These are phyloP conservation scores for Poecilia wingei DNA, from an alignment of 2,797 vertebrate species.

Conservation along the genomic window DNA sequence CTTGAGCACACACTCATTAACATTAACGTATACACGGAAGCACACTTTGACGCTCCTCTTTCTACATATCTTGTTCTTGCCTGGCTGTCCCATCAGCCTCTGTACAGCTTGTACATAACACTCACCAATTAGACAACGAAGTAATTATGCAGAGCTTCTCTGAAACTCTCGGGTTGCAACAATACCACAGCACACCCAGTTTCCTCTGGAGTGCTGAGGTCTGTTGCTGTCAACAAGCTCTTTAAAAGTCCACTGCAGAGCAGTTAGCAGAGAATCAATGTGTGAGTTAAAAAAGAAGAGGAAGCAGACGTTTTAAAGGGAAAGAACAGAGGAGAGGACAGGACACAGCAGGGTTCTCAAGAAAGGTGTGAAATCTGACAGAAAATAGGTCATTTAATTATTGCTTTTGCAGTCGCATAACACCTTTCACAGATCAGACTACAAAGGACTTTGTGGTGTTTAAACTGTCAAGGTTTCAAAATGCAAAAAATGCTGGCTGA, in stretches of 20 bases:
- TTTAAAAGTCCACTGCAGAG: constrained; percentile 64
- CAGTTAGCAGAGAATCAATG: constrained; percentile 49
- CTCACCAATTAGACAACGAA: constrained; percentile 87
- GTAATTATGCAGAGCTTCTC: constrained; percentile 81
- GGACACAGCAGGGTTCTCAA: constrained; percentile 47
- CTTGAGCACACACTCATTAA: constrained; percentile 68
- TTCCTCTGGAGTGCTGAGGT: constrained; percentile 65
- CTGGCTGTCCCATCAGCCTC: constrained; percentile 84
- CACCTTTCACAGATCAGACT: constrained; percentile 29
- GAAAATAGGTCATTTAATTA: constrained; percentile 44
- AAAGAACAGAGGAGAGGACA: constrained; percentile 57
- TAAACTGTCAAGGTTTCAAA: constrained; percentile 56
- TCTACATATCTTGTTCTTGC: constrained; percentile 71
- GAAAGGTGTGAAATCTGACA: constrained; percentile 31
- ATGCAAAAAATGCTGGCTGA: constrained; percentile 28
- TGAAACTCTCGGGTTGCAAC: constrained; percentile 61
- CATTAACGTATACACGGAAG: constrained; percentile 35
- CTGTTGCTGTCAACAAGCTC: constrained; percentile 72
- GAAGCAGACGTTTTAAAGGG: constrained; percentile 58
- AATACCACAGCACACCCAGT: constrained; percentile 42
- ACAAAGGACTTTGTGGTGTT: constrained; percentile 19
- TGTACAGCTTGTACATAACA: constrained; percentile 82
- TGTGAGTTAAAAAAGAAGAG: constrained; percentile 42
- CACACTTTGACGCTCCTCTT: constrained; percentile 32
- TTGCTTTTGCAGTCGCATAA: constrained; percentile 7